Conservation (phyloP, 2,888 invertebrate genomes). For the Lithophane leautieri region DNA sequence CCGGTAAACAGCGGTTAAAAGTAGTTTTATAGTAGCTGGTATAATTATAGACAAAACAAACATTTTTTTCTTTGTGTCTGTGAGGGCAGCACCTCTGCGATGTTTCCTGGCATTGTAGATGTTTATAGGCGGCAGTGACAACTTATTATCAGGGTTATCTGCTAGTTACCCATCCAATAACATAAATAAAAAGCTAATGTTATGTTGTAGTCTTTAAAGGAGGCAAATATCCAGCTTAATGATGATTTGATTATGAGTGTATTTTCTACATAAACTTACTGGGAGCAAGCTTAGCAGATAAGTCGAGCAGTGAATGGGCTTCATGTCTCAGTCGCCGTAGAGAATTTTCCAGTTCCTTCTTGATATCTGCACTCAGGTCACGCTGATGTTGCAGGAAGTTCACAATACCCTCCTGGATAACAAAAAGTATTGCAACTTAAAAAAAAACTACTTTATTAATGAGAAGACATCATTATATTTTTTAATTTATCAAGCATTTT, state of each 20-base stretch:
- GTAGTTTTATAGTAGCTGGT: background rate
- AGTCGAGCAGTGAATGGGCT: constrained; percentile 92
- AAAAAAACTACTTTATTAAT: no score
- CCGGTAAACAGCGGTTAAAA: background rate
- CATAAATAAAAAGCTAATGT: background rate
- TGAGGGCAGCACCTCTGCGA: background rate
- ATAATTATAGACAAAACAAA: background rate
- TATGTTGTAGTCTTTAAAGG: background rate
- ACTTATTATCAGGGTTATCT: background rate
- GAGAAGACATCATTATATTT: no score
- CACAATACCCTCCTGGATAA: constrained; percentile 85
- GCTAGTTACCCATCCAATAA: background rate
- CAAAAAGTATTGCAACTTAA: background rate
- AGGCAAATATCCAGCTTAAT: background rate
- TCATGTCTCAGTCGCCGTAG: constrained; percentile 92
- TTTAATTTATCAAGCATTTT: no score
- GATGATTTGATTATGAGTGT: no score
- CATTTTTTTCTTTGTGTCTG: background rate
- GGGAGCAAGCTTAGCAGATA: constrained; percentile 83
- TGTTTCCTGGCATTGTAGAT: no score
- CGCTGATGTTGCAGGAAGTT: constrained; percentile 89
- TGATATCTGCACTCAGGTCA: constrained; percentile 90
- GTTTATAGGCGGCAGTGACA: background rate
- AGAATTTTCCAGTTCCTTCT: constrained; percentile 92
- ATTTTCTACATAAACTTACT: constrained; percentile 64